Percentiles rank a stretch among this genome's conserved stretches.
phyloP scores from a whole-genome alignment of 2,797 vertebrate genomes.

The Liasis olivaceus region DNA sequence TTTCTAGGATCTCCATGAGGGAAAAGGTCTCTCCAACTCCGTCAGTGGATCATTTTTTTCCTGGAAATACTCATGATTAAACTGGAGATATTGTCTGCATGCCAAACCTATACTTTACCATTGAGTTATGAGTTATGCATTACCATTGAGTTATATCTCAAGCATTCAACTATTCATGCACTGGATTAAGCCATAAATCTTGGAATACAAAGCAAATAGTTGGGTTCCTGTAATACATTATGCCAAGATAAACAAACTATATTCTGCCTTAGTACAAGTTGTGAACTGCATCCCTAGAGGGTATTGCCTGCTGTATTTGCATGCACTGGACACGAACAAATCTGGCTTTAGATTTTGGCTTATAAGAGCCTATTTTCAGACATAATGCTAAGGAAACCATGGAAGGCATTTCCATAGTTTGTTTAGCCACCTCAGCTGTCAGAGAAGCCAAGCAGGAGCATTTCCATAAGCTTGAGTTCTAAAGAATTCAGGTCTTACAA shows the following conservation, averaged over 20 bases:
- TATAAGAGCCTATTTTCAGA: not conserved
- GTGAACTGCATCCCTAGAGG: not conserved
- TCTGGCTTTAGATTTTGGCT: not conserved
- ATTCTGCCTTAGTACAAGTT: not conserved
- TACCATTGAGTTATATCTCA: not conserved
- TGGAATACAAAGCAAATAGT: not conserved
- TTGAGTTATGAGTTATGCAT: not conserved
- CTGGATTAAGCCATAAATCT: not conserved
- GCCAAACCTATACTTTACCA: not conserved
- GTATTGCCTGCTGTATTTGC: not conserved
- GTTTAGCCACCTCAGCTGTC: not conserved
- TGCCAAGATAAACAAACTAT: not conserved
- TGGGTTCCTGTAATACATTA: not conserved
- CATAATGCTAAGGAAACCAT: not conserved
- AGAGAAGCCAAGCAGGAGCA: not conserved
- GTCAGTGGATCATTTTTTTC: too few species aligned
- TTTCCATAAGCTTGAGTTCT: not conserved
- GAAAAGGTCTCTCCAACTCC: not conserved
- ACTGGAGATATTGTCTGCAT: not conserved
- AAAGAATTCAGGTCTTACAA: not conserved
- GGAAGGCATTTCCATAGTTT: not conserved
- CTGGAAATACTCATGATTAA: not conserved
- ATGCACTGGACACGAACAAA: not conserved
- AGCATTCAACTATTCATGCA: not conserved
- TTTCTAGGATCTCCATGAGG: not conserved